phyloP scores from a whole-genome alignment of 2,113 vertebrate genomes.

The Polypterus senegalus region DNA sequence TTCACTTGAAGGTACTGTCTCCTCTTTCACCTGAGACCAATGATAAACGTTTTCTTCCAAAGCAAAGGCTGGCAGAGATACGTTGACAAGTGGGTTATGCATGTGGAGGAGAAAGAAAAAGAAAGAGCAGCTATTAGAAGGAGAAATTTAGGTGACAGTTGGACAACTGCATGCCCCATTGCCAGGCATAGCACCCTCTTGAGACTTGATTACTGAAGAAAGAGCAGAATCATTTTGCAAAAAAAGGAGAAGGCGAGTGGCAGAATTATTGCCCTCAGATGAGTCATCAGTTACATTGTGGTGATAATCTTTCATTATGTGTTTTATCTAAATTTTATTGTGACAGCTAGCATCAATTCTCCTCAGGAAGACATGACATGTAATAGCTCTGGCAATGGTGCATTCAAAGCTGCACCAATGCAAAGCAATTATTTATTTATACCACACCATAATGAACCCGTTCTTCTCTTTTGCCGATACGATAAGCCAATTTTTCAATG shows the following conservation, averaged over 20 bases:
- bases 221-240: background rate
- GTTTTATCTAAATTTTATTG: slow-evolving; percentile 6
- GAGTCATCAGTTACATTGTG: slow-evolving; percentile 1
- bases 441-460: background rate
- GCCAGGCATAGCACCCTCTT: background rate
- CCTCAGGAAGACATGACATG: background rate
- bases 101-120: background rate
- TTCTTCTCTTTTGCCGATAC: background rate
- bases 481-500: slow-evolving; percentile 3
- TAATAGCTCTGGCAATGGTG: background rate
- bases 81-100: background rate
- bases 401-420: background rate
- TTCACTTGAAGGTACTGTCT: slow-evolving; percentile 5
- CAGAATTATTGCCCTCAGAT: slow-evolving; percentile 1
- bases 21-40: slow-evolving; percentile 1
- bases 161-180: slow-evolving; percentile 1
- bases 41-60: background rate
- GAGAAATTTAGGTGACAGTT: slow-evolving; percentile 4
- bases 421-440: slow-evolving; percentile 1
- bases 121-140: background rate
- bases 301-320: slow-evolving; percentile 3
- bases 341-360: slow-evolving; percentile 1
- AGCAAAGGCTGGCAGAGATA: background rate
- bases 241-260: background rate
- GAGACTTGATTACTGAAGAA: slow-evolving; percentile 3